Evolutionary conservation across 2,113 vertebrate genomes (phyloP).

Genomic region (Pteronura brasiliensis): DNA sequence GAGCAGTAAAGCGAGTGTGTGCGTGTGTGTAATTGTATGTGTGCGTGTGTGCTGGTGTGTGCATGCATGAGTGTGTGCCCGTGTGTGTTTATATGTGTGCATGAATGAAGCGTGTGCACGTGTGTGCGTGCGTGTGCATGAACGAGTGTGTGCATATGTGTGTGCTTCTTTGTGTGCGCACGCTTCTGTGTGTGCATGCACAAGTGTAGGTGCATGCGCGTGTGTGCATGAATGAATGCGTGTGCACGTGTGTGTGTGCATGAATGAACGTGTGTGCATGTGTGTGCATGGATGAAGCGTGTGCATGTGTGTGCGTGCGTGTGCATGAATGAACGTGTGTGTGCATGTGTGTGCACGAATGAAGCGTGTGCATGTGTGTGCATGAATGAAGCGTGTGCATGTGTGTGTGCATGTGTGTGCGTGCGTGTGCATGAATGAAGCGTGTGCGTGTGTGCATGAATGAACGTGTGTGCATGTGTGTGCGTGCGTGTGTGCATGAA

Average conservation of each 20-base stretch:
- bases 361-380: not conserved
- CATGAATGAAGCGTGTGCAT: too few relatives aligned
- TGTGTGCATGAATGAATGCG: not conserved
- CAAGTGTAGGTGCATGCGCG: too few relatives aligned
- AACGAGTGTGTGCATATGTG: not conserved
- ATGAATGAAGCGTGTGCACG: too few relatives aligned
- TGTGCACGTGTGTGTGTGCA: too few relatives aligned
- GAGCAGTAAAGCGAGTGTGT: accelerated
- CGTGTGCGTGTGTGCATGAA: not conserved
- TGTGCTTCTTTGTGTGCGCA: accelerated
- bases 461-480: accelerated
- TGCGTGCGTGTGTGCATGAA: not conserved
- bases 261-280: accelerated
- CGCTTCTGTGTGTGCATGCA: accelerated
- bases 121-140: too few relatives aligned
- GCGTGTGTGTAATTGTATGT: accelerated
- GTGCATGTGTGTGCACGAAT: accelerated
- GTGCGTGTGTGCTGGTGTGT: accelerated
- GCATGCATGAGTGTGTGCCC: accelerated
- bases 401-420: not conserved
- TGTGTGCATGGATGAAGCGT: accelerated
- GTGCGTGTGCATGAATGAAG: not conserved
- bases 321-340: not conserved
- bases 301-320: not conserved
- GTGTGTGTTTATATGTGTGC: accelerated